phyloP scores from a whole-genome alignment of 2,797 vertebrate species.

The Acanthurus tractus region DNA sequence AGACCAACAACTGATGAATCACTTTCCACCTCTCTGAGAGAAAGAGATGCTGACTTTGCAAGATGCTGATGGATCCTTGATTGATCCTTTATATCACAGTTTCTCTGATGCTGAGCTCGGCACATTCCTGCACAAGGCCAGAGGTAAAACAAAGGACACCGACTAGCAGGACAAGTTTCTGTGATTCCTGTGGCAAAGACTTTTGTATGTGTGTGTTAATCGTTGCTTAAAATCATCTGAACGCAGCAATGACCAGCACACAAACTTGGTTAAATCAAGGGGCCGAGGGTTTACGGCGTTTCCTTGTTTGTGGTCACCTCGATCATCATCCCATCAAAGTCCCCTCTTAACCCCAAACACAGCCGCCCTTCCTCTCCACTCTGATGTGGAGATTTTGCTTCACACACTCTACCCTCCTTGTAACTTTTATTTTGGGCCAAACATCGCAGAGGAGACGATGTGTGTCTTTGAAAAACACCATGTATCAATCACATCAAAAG shows the following conservation, averaged over 20 bases:
- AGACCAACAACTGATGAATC: not conserved
- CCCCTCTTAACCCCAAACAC: conserved; percentile 55
- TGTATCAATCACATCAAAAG: conserved; percentile 84
- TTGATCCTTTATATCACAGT: conserved; percentile 23
- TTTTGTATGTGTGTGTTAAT: not conserved
- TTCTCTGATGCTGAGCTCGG: conserved; percentile 46
- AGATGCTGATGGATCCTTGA: conserved; percentile 18
- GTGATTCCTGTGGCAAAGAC: conserved; percentile 19
- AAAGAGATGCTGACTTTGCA: conserved; percentile 39
- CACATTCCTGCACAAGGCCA: conserved; percentile 55
- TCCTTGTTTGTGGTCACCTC: conserved; percentile 66
- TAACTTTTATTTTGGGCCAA: conserved; percentile 85
- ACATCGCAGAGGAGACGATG: conserved; percentile 81
- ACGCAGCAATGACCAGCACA: not conserved
- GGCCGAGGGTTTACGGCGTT: conserved; percentile 11
- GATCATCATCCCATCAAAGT: conserved; percentile 72
- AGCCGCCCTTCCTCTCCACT: conserved; percentile 61
- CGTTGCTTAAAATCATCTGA: conserved; percentile 26
- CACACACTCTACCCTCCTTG: conserved; percentile 60
- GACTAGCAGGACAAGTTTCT: not conserved
- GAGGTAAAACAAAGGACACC: conserved; percentile 41
- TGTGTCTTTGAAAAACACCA: conserved; percentile 81
- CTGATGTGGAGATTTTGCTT: conserved; percentile 77
- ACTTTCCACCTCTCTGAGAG: conserved; percentile 11
- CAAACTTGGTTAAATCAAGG: conserved; percentile 17